Base-by-base conservation (phyloP, 2,797 vertebrate genomes). In the Esox lucius region DNA sequence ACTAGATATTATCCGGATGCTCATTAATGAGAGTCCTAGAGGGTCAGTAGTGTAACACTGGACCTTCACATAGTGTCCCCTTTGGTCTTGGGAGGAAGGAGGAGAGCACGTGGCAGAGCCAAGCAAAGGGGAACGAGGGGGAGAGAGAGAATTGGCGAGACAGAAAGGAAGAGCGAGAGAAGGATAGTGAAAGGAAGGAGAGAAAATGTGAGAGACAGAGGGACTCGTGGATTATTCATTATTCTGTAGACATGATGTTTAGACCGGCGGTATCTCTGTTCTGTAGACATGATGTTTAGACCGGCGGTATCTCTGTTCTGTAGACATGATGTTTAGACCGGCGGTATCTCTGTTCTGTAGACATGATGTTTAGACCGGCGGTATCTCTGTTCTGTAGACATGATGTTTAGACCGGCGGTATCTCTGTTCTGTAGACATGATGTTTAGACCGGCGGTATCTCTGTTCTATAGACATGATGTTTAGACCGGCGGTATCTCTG, bases 141-240 rank as follows among this genome's bases (percentile, higher is more conserved):
- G 15, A 15, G 17, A 28, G 66, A 71, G 74, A 77, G 74, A 77
- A 28, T 83, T 8, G 7, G 7, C 22, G 1, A 26, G 3, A 61
- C 19, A 62, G 19, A 24, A 11, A 26, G 22, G 11, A 9, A 61
- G 22, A 64, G 22, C 8, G 19, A 15, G 4, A 64, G 22, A 62
- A 12, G 26, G 4, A 15, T 12, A 24, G 22, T 4, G 19, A 6
- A 11, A 61, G 22, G 24, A 7, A 26, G 22, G 13, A 61, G 72
- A 62, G 62, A 33, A 16, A 69, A 77, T 26, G 9, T 12, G 24
- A 62, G 24, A 28, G 67, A 88, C 73, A 76, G 68, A 26, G 59
- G 71, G 72, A 59, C 59, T 19, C 33, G 70, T 87, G 19, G 74
- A 88, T 89, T 87, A 87, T 83, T 89, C 72, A 88, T 83, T 56